Conservation (phyloP, 2,113 vertebrate species). For the Phyllostomus hastatus region DNA sequence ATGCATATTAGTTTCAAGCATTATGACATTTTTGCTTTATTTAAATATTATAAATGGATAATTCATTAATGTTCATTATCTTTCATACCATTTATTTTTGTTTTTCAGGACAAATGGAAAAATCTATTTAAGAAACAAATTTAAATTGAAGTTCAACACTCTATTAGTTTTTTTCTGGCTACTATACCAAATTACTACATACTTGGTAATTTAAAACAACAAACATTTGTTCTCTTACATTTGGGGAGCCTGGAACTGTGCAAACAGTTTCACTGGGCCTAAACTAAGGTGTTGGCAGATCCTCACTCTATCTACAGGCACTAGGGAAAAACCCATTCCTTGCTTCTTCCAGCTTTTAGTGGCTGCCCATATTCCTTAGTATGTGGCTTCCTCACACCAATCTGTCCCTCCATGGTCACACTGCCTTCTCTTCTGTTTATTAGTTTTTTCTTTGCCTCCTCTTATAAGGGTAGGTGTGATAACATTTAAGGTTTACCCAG, state of each 20-base stretch:
- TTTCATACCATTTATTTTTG: constrained; percentile 17
- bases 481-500: background rate
- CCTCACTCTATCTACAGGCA: background rate
- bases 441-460: background rate
- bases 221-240: background rate
- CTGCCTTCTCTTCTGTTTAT: background rate
- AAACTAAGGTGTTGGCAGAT: background rate
- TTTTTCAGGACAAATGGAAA: constrained; percentile 42
- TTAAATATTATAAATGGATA: constrained; percentile 34
- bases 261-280: background rate
- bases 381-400: background rate
- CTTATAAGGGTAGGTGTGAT: background rate
- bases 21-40: background rate
- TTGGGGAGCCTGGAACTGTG: background rate
- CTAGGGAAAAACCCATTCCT: background rate
- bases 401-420: background rate
- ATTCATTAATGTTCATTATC: constrained; percentile 15
- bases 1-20: constrained; percentile 8
- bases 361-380: background rate
- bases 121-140: constrained; percentile 18
- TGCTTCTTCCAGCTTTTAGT: background rate
- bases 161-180: background rate
- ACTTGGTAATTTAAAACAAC: background rate
- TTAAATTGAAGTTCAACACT: background rate
- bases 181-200: constrained; percentile 12